Conservation (phyloP, 2,113 vertebrate genomes). For the Microtus richardsoni region DNA sequence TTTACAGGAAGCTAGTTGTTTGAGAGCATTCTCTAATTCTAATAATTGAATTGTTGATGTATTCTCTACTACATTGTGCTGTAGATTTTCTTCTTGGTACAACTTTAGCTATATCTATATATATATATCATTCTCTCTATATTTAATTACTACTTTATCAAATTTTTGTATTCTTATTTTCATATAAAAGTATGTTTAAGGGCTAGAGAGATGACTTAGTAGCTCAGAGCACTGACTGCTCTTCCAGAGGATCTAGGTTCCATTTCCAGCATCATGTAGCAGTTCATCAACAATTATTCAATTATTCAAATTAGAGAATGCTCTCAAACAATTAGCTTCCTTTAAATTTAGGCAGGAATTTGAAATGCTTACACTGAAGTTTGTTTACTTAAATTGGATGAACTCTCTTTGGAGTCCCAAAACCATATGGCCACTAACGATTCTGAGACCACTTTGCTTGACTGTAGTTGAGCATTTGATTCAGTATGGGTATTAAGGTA, state of each 20-base stretch:
- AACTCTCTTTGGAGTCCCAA: not conserved
- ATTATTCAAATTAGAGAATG: not conserved
- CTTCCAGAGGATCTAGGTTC: not conserved
- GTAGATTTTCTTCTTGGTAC: not conserved
- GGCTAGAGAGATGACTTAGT: not conserved
- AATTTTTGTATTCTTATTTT: not conserved
- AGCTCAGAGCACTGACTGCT: not conserved
- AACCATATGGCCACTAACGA: not conserved
- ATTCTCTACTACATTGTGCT: not conserved
- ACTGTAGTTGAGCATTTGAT: not conserved
- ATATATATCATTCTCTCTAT: not conserved
- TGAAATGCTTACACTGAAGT: not conserved
- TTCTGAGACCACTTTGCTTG: not conserved
- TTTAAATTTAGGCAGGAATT: not conserved
- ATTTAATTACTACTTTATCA: not conserved
- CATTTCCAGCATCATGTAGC: no score
- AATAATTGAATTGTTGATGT: not conserved
- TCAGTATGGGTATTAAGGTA: not conserved
- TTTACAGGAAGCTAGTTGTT: not conserved
- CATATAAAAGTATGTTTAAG: not conserved
- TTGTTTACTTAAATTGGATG: conserved; percentile 18
- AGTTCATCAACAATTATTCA: not conserved
- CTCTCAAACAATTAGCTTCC: not conserved
- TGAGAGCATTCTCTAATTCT: not conserved
- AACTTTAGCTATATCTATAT: not conserved